phyloP scores from a whole-genome alignment of 2,797 vertebrate species.

The Hipposideros larvatus region DNA sequence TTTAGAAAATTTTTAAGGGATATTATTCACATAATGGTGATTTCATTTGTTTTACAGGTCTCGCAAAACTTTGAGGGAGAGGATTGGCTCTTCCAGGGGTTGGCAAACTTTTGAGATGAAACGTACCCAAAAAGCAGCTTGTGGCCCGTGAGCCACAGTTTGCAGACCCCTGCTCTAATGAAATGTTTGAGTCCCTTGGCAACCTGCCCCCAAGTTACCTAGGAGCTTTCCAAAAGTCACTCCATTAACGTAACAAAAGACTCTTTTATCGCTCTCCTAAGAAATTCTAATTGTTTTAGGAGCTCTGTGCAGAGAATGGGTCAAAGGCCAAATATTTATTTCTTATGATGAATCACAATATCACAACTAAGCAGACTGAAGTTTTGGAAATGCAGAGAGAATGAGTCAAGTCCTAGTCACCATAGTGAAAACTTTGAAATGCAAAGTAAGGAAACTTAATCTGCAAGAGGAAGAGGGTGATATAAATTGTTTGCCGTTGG shows the following conservation, averaged over 20 bases:
- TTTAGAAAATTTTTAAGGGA: too few relatives aligned
- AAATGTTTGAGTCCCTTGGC: not conserved
- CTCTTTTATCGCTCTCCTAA: not conserved
- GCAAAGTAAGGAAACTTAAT: not conserved
- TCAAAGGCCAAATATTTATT: not conserved
- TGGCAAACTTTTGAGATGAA: too few relatives aligned
- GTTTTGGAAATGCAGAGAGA: not conserved
- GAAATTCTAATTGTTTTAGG: not conserved
- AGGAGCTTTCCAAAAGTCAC: not conserved
- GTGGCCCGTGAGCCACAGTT: too few relatives aligned
- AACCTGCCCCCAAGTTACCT: not conserved
- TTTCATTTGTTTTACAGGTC: too few relatives aligned
- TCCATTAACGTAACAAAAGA: not conserved
- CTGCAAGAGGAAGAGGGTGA: not conserved
- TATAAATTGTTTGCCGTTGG: not conserved
- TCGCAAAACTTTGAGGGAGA: too few relatives aligned
- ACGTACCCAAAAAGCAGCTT: too few relatives aligned
- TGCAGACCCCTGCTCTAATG: not conserved
- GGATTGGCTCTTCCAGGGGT: too few relatives aligned
- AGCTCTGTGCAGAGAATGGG: not conserved
- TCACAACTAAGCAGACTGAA: not conserved
- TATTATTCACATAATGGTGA: too few relatives aligned
- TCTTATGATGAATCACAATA: slow-evolving; percentile 22
- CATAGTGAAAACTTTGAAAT: not conserved
- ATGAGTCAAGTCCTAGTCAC: not conserved